Evolutionary conservation across 2,113 vertebrate genomes (phyloP).

Genomic region (Vicugna pacos): DNA sequence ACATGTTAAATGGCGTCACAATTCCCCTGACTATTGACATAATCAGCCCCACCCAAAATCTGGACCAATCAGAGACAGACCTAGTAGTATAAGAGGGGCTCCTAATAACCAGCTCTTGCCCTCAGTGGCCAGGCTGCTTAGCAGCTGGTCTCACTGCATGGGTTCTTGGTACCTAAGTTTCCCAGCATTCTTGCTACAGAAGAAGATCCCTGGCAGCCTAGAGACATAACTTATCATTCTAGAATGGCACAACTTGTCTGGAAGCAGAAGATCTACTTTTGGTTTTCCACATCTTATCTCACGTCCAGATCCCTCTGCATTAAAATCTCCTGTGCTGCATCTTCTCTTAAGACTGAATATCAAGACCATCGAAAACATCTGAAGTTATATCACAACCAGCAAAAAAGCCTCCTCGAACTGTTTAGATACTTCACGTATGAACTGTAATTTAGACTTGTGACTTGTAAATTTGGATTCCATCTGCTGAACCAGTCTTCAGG

Average conservation of each 20-base stretch:
- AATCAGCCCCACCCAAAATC: background rate
- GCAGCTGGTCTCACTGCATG: background rate
- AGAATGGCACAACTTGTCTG: background rate
- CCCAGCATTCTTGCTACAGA: background rate
- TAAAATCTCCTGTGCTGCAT: background rate
- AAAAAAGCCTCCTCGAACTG: background rate
- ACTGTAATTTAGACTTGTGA: background rate
- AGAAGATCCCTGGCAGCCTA: background rate
- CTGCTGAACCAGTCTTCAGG: background rate
- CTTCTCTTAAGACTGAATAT: background rate
- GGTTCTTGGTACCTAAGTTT: background rate
- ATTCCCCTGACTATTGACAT: background rate
- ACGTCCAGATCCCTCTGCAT: background rate
- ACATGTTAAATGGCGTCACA: background rate
- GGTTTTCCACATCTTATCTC: background rate
- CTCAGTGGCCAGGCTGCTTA: background rate
- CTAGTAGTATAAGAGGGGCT: background rate
- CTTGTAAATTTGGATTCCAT: background rate
- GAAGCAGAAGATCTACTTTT: background rate
- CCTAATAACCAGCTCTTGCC: background rate
- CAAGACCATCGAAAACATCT: background rate
- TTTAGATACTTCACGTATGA: background rate
- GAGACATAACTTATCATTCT: background rate
- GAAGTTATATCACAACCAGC: background rate
- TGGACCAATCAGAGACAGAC: slow-evolving; percentile 5